Evolutionary conservation across 2,888 invertebrate genomes (phyloP).

Genomic region (Drosophila mimica): DNA sequence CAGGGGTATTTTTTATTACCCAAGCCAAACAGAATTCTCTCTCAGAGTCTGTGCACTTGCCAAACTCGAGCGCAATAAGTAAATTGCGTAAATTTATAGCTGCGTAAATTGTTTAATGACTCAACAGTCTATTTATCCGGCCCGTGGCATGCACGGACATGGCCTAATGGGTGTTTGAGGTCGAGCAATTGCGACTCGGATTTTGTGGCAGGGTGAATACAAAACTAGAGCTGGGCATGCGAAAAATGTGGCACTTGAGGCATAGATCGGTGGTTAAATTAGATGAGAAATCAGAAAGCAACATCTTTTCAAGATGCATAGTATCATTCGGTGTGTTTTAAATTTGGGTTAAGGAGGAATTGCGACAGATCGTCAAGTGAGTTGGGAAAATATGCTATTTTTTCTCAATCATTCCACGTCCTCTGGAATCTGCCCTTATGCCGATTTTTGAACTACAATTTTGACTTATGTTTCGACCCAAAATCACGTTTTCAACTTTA

Average conservation of each 20-base stretch:
- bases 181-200: constrained; percentile 23
- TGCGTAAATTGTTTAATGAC: constrained; percentile 80
- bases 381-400: no score
- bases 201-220: constrained; percentile 12
- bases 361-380: no score
- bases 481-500: no score
- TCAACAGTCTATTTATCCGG: constrained; percentile 76
- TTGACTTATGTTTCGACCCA: no score
- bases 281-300: constrained; percentile 2
- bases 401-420: no score
- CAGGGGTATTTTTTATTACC: constrained; percentile 77
- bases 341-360: background rate
- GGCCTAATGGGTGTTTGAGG: constrained; percentile 61
- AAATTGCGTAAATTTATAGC: constrained; percentile 83
- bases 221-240: background rate
- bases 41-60: constrained; percentile 35
- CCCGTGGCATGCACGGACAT: constrained; percentile 63
- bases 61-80: constrained; percentile 69
- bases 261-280: background rate
- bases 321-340: no score
- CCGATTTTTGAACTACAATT: no score
- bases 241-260: background rate
- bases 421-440: no score
- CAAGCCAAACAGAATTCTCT: constrained; percentile 35
- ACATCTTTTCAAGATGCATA: background rate